Evolutionary conservation across 2,113 vertebrate species (phyloP).

Genomic region (Oenanthe oenanthe): DNA sequence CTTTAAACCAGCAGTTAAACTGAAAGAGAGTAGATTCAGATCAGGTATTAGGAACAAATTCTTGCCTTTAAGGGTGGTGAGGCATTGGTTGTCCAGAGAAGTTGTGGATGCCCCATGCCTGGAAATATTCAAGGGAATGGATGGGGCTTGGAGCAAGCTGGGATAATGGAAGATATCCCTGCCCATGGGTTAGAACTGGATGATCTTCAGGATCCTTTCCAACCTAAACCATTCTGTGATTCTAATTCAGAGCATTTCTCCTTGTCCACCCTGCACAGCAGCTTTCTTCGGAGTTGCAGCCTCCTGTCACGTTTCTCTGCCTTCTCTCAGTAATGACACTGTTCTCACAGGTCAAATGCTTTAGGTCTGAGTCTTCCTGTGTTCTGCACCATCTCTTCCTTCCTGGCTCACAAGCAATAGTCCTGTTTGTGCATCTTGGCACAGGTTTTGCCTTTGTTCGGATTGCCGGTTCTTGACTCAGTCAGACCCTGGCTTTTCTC

Average conservation of each 20-base stretch:
- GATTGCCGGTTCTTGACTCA: fast-evolving
- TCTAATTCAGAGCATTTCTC: neutral
- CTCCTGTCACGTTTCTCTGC: neutral
- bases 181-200: fast-evolving
- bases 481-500: neutral
- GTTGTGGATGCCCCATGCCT: neutral
- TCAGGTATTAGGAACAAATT: neutral
- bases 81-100: neutral
- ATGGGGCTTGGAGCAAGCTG: fast-evolving
- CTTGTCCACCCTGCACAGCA: neutral
- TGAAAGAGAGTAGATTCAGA: neutral
- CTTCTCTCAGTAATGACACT: neutral
- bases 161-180: neutral
- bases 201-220: neutral
- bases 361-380: neutral
- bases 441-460: neutral
- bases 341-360: neutral
- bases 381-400: neutral
- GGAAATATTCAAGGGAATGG: neutral
- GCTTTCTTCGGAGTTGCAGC: neutral
- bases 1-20: neutral
- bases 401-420: neutral
- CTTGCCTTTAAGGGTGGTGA: neutral
- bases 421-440: neutral
- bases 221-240: neutral